Base-by-base conservation (phyloP, 2,888 invertebrate species). In the Agriopis marginaria region DNA sequence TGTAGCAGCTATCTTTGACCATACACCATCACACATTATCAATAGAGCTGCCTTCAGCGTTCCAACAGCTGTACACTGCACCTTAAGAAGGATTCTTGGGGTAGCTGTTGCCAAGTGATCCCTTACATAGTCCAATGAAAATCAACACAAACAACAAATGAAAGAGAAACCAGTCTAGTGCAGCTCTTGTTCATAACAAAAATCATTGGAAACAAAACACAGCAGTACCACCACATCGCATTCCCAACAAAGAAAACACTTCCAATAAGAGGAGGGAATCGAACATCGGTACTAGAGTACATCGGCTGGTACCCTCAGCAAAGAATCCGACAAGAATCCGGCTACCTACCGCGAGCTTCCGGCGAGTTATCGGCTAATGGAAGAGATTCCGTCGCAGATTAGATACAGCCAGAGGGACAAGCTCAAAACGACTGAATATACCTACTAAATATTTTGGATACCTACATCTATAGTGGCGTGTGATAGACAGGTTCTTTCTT, bases 301-400 rank as follows among this genome's bases (percentile, higher is more conserved):
- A 49, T 32, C 61, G 23, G 51, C 75, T 74, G 32, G 42, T 42
- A 42, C 73, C 77, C 78, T 82, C 82, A 75, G 79, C 75, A 79
- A 88, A 88, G 89, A 87, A 89, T 87, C 82, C 84, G 79, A 79
- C 74, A 83, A 87, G 70, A 70, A 76, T 74, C 70, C 74, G 68
- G 68, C 64, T 84, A 86, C 87, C 55, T 85, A 87, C 63, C 69
- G 65, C 61, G 49, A 32, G 47, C 61, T 55, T 87, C 84, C 84
- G 78, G 78, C 77, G 83, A 88, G 87, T 87, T 85, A 79, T 73
- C 72, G 83, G 89, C 88, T 88, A 89, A 90, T 90, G 82, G 87
- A 87, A 85, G 82, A 86, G 88, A 90, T 90, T 89, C 89, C 89
- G n/a, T 0, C 9, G 8, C 53, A 54, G 62, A 53, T 32, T 53